Conservation (phyloP, 2,888 invertebrate species). For the Diploptera punctata region DNA sequence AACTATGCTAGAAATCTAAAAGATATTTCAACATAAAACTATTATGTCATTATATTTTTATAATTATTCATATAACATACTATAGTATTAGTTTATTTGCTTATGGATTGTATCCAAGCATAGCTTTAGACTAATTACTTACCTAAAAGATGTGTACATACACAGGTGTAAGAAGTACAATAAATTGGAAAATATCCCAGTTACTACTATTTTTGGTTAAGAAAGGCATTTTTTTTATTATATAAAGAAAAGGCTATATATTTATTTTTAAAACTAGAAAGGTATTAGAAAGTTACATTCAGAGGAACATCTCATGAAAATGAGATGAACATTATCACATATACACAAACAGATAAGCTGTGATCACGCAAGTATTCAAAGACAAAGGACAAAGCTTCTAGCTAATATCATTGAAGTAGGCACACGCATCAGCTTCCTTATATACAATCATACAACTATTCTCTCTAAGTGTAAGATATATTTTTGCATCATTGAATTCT, state of each 20-base stretch:
- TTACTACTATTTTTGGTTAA: not conserved
- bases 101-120: not conserved
- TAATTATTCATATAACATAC: constrained; percentile 17
- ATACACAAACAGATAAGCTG: not conserved
- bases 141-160: not conserved
- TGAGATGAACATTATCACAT: not conserved
- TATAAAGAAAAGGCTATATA: not conserved
- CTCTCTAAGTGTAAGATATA: not conserved
- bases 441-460: not conserved
- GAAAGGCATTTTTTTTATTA: not conserved
- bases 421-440: not conserved
- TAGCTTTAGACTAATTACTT: not conserved
- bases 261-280: not conserved
- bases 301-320: not conserved
- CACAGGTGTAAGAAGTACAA: not conserved
- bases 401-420: not conserved
- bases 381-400: not conserved
- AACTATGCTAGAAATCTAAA: constrained; percentile 9
- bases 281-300: not conserved
- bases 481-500: not conserved
- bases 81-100: constrained; percentile 6
- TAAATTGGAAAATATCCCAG: not conserved
- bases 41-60: not conserved
- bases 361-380: not conserved
- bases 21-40: constrained; percentile 16